Base-by-base conservation (phyloP, 2,888 invertebrate species). In the Brachylomia viminalis region DNA sequence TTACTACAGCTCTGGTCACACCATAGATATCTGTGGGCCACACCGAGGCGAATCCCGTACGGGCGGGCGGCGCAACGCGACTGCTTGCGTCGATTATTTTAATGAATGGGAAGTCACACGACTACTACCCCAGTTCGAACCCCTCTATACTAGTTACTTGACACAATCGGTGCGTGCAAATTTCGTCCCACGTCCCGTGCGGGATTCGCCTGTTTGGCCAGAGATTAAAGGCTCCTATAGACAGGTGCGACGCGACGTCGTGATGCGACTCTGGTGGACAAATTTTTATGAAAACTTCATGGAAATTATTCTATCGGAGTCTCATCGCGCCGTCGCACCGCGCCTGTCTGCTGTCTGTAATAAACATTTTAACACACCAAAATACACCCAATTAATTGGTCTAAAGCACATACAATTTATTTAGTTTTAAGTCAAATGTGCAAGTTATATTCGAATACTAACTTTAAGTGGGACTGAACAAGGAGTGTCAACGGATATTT, bases 391-490 rank as follows among this genome's bases (percentile, higher is more conserved):
- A 23, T 23, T 33, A 59, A 23, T 23, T 33, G 1, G 13, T 13
- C 11, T 45, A 11, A 20, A 45, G 27, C 20, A 45, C 27, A 45
- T 11, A 42, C 0, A 27, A 27, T 4, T 45, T 27, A 27, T 4
- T 45, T 27, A 20, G 7, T 45, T 20, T 20, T 13, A 27, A 45
- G 27, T 45, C 20, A 20, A 27, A 5, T 30, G 1, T 17, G 3
- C 23, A 77, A 75, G 49, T 45, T 45, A n/a, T 20, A 75, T 72
- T 74, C 27, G 23, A 45, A 61, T 45, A 38, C 64, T 45, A 54
- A 75, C 17, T 65, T 56, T 8, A 64, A 62, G 1, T 54, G 17
- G 15, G n/a, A 54, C 27, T 33, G 27, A 54, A 3, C 2, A 23
- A 33, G 33, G 2, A 33, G 13, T 45, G 11, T 52, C 23, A 10